Percentiles rank a stretch among this genome's conserved stretches.
phyloP scores from a whole-genome alignment of 1,140 invertebrate genomes.

The Argopecten irradians region DNA sequence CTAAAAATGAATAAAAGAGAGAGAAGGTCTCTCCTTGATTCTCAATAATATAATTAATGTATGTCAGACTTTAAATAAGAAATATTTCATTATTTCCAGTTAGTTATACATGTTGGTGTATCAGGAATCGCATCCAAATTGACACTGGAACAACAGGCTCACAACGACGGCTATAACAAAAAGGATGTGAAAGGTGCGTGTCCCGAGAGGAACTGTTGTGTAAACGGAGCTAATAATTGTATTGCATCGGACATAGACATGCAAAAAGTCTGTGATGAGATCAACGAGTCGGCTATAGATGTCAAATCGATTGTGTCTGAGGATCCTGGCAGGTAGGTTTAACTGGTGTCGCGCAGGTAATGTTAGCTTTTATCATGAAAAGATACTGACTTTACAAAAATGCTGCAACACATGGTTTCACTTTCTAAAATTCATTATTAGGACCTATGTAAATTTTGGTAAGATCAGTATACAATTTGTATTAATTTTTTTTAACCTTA shows the following conservation, averaged over 20 bases:
- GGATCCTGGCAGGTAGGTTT: slow-evolving; percentile 76
- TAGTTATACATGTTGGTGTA: slow-evolving; percentile 79
- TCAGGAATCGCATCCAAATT: slow-evolving; percentile 77
- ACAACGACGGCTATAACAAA: slow-evolving; percentile 77
- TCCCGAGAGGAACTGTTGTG: slow-evolving; percentile 69
- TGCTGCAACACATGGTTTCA: too few species aligned
- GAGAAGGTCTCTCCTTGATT: too few species aligned
- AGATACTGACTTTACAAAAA: too few species aligned
- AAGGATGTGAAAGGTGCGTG: slow-evolving; percentile 71
- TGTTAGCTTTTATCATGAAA: too few species aligned
- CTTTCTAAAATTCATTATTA: too few species aligned
- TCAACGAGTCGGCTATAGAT: slow-evolving; percentile 70
- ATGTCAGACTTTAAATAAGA: not conserved
- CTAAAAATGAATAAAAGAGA: too few species aligned
- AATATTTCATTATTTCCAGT: slow-evolving; percentile 60
- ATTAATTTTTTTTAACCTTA: too few species aligned
- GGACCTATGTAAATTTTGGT: too few species aligned
- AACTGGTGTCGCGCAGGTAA: not conserved
- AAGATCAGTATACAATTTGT: too few species aligned
- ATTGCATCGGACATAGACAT: slow-evolving; percentile 75
- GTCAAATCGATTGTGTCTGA: slow-evolving; percentile 75
- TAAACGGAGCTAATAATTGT: slow-evolving; percentile 68
- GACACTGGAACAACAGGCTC: slow-evolving; percentile 77
- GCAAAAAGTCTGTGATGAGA: slow-evolving; percentile 71
- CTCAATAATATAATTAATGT: not conserved